Evolutionary conservation across 64 coral and sea anemone genomes (phyloP).

Genomic region (Exaiptasia diaphana): DNA sequence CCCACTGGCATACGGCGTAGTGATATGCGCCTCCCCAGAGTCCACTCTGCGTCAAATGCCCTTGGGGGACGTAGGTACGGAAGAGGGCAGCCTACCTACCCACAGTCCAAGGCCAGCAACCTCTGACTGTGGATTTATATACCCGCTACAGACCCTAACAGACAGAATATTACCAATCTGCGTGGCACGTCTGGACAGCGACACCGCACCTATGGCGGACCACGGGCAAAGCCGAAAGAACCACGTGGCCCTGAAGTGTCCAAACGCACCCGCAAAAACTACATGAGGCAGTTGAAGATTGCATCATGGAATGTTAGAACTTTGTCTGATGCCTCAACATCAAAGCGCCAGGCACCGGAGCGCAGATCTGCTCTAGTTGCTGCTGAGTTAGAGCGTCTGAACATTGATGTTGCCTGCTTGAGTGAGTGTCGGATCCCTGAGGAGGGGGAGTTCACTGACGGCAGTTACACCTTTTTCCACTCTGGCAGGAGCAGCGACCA

Average conservation of each 20-base stretch:
- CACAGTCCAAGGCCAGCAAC: not conserved
- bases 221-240: not conserved
- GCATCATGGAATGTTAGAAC: constrained; percentile 5
- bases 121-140: not conserved
- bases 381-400: not conserved
- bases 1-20: not conserved
- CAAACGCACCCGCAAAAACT: not conserved
- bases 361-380: not conserved
- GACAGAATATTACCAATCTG: not conserved
- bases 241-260: not conserved
- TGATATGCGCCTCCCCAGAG: not conserved
- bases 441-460: not conserved
- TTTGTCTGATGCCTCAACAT: not conserved
- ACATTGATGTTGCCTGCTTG: not conserved
- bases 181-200: not conserved
- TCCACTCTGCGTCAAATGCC: not conserved
- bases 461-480: not conserved
- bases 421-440: not conserved
- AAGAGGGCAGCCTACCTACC: constrained; percentile 3
- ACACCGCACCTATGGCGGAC: not conserved
- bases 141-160: constrained; percentile 7
- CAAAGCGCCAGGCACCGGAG: not conserved
- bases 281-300: not conserved
- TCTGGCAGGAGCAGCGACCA: not conserved
- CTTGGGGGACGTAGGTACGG: not conserved